Conservation (phyloP, 2,888 invertebrate genomes). For the Chymomyza fuscimana region DNA sequence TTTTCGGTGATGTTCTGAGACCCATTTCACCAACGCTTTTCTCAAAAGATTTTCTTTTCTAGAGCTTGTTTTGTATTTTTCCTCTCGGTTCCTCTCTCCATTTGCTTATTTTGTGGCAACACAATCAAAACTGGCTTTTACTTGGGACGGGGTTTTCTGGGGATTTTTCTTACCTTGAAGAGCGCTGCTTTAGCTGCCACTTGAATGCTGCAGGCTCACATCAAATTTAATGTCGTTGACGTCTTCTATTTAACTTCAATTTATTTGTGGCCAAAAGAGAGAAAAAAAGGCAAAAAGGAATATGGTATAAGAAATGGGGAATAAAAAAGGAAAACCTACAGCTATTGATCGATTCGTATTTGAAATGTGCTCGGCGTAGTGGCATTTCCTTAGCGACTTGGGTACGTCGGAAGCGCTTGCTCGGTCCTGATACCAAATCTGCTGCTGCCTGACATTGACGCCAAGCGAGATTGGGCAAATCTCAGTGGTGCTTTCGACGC, state of each 20-base stretch:
- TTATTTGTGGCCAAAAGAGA: constrained; percentile 59
- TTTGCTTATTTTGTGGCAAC: constrained; percentile 2
- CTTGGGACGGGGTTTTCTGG: constrained; percentile 3
- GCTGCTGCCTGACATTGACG: neutral
- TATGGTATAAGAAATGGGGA: constrained; percentile 23
- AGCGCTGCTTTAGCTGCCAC: constrained; percentile 7
- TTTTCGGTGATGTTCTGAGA: constrained; percentile 48
- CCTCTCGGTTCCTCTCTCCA: neutral
- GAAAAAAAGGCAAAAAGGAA: constrained; percentile 12
- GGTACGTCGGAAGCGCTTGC: neutral
- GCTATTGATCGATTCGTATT: constrained; percentile 63
- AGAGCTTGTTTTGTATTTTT: neutral
- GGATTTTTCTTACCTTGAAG: constrained; percentile 12
- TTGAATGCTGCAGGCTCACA: constrained; percentile 20
- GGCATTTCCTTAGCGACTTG: neutral
- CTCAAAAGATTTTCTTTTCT: constrained; percentile 1
- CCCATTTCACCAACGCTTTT: constrained; percentile 5
- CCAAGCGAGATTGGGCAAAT: constrained; percentile 60
- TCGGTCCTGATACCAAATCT: neutral
- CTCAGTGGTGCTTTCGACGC: constrained; percentile 26
- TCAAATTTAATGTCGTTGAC: constrained; percentile 65
- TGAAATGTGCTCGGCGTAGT: constrained; percentile 35
- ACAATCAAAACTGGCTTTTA: constrained; percentile 12
- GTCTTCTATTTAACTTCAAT: constrained; percentile 71
- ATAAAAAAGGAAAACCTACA: neutral